phyloP scores from a whole-genome alignment of 2,797 vertebrate species.

The Chloroceryle inda region DNA sequence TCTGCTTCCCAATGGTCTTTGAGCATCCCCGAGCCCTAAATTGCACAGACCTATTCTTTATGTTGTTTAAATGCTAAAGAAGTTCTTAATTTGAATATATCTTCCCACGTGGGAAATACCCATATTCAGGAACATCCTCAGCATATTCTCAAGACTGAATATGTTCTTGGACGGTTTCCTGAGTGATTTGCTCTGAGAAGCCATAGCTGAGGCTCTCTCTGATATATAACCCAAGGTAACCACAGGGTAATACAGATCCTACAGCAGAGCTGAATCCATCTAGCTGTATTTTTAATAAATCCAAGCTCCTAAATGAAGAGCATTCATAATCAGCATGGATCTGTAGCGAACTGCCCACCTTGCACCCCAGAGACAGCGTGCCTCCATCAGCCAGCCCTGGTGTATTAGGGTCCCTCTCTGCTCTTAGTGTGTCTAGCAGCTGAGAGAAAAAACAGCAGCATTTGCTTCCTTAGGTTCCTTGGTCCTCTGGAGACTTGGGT shows the following conservation, averaged over 20 bases:
- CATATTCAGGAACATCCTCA: background rate
- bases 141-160: background rate
- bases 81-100: background rate
- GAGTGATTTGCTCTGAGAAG: background rate
- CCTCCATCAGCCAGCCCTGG: background rate
- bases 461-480: background rate
- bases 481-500: rapidly evolving
- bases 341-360: background rate
- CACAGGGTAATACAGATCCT: background rate
- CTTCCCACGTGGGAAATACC: background rate
- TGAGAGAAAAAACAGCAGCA: rapidly evolving
- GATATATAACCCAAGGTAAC: background rate
- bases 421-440: background rate
- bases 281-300: background rate
- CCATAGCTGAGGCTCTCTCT: background rate
- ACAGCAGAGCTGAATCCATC: background rate
- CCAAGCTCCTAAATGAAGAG: background rate
- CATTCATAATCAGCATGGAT: rapidly evolving
- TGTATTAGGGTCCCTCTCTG: rapidly evolving
- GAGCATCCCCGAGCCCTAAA: background rate
- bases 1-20: background rate
- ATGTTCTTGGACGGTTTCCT: background rate
- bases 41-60: background rate
- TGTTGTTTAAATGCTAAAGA: background rate
- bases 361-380: background rate